Conservation (phyloP, 2,888 invertebrate species). For the Trachelus stipa region DNA sequence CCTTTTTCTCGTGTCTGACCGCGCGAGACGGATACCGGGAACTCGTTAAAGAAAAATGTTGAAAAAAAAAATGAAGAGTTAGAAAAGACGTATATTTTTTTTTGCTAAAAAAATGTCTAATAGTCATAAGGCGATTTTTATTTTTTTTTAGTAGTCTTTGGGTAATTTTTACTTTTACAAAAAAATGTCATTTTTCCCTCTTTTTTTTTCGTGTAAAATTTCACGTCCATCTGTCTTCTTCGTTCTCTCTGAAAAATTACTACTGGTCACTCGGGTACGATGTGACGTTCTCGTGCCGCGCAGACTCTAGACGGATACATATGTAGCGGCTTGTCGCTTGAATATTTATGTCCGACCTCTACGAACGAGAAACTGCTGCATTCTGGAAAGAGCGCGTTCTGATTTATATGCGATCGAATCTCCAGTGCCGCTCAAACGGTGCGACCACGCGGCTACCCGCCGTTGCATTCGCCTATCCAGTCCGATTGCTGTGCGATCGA, state of each 20-base stretch:
- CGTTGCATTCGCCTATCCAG: neutral
- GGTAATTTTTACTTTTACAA: slow-evolving; percentile 12
- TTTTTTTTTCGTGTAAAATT: slow-evolving; percentile 10
- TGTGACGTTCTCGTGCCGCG: slow-evolving; percentile 28
- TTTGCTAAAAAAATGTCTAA: neutral
- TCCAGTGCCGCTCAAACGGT: slow-evolving; percentile 17
- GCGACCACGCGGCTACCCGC: neutral
- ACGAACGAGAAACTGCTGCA: slow-evolving; percentile 47
- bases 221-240: neutral
- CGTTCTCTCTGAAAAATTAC: neutral
- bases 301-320: slow-evolving; percentile 46
- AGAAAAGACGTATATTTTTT: neutral
- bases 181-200: slow-evolving; percentile 4
- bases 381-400: slow-evolving; percentile 53
- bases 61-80: neutral
- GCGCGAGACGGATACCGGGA: neutral
- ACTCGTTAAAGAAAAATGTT: neutral
- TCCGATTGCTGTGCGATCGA: neutral
- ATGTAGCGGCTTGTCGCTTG: slow-evolving; percentile 52
- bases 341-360: slow-evolving; percentile 58
- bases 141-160: neutral
- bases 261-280: neutral
- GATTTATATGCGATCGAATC: slow-evolving; percentile 57
- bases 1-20: neutral
- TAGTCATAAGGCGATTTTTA: neutral